phyloP scores from a whole-genome alignment of 1,140 invertebrate species.

The Pseudomyrmex dendroicus region DNA sequence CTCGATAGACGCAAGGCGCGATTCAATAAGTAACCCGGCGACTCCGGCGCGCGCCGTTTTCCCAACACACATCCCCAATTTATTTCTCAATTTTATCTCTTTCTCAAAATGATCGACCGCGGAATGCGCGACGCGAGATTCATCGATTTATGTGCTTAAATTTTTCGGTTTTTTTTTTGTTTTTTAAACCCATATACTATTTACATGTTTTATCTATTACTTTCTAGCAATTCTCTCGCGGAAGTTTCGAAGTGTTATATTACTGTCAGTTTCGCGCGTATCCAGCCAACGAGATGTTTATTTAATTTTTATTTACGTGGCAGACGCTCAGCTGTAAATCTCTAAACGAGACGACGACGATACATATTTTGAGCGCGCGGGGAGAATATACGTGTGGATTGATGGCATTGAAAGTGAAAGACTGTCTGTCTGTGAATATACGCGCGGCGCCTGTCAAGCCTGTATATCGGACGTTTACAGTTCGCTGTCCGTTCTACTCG shows the following conservation, averaged over 20 bases:
- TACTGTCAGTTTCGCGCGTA: not conserved
- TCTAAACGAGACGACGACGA: not conserved
- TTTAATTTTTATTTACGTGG: slow-evolving; percentile 14
- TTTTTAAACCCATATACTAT: not conserved
- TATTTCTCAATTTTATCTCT: not conserved
- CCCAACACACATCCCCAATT: not conserved
- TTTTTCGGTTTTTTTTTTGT: too few relatives aligned
- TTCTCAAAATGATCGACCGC: not conserved
- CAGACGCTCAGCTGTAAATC: slow-evolving; percentile 11
- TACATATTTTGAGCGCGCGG: not conserved
- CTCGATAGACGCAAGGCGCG: slow-evolving; percentile 60
- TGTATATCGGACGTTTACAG: slow-evolving; percentile 68
- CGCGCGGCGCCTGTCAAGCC: slow-evolving; percentile 67
- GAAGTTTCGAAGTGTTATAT: not conserved
- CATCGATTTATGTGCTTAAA: not conserved
- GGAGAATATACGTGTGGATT: slow-evolving; percentile 40
- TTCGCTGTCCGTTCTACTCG: slow-evolving; percentile 67
- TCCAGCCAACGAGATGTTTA: not conserved
- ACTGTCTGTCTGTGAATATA: slow-evolving; percentile 69
- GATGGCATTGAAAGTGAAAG: slow-evolving; percentile 70
- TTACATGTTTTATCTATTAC: too few relatives aligned
- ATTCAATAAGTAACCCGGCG: slow-evolving; percentile 66
- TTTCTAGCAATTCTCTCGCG: too few relatives aligned
- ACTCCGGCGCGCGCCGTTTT: slow-evolving; percentile 23
- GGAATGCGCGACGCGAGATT: too few relatives aligned